Conservation (phyloP, 2,888 invertebrate genomes). For the Clistopyga incitator region DNA sequence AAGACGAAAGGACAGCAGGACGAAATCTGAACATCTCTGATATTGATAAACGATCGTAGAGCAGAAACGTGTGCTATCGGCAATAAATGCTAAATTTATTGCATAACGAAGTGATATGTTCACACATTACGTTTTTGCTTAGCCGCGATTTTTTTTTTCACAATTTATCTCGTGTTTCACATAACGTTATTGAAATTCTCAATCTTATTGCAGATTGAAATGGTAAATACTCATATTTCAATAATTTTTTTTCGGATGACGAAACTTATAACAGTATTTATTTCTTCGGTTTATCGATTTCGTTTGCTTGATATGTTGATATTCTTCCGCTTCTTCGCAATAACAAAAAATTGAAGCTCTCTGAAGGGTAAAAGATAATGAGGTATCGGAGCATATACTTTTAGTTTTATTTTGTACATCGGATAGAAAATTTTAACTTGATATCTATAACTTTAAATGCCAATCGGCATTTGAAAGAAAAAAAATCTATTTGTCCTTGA, state of each 20-base stretch:
- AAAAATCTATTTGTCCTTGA: too few relatives aligned
- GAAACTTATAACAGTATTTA: too few relatives aligned
- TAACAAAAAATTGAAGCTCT: neutral
- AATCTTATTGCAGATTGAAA: neutral
- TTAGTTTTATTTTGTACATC: neutral
- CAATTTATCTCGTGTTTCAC: neutral
- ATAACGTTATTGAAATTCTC: neutral
- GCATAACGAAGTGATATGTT: neutral
- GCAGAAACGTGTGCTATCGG: neutral
- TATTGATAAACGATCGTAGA: slow-evolving; percentile 8
- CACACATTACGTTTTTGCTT: neutral
- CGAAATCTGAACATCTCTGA: slow-evolving; percentile 9
- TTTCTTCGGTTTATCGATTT: too few relatives aligned
- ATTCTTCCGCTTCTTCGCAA: too few relatives aligned
- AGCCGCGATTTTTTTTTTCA: neutral
- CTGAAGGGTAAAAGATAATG: neutral
- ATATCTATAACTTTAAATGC: too few relatives aligned
- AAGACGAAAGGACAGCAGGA: neutral
- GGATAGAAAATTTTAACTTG: too few relatives aligned
- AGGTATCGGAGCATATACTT: neutral
- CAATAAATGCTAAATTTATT: slow-evolving; percentile 12
- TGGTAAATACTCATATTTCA: too few relatives aligned
- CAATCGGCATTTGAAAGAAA: too few relatives aligned
- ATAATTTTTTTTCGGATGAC: too few relatives aligned
- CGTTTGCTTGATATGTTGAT: too few relatives aligned